Conservation (phyloP, 2,797 vertebrate species). For the Acipenser transmontanus region DNA sequence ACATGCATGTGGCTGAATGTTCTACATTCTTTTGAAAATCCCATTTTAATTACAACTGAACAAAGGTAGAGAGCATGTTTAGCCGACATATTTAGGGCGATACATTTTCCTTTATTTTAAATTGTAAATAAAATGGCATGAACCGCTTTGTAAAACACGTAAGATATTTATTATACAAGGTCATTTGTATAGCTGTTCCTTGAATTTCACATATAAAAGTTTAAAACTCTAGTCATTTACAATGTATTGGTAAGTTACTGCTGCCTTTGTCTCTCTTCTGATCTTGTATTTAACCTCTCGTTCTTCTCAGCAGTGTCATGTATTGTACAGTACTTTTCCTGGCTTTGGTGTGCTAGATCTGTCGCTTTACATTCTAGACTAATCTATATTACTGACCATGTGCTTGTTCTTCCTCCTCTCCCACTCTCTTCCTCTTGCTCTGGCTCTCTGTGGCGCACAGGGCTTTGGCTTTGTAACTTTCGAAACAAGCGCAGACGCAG, state of each 20-base stretch:
- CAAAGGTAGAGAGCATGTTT: too few relatives aligned
- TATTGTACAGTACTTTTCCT: conserved; percentile 46
- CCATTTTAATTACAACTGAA: conserved; percentile 10
- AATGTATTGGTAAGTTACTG: background rate
- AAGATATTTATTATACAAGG: too few relatives aligned
- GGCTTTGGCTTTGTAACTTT: conserved; percentile 98
- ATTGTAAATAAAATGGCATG: too few relatives aligned
- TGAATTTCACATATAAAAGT: too few relatives aligned
- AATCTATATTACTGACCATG: conserved; percentile 24
- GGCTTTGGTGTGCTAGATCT: conserved; percentile 18
- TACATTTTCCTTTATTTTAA: too few relatives aligned
- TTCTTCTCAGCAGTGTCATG: conserved; percentile 23
- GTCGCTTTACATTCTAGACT: conserved; percentile 37
- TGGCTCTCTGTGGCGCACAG: conserved; percentile 54
- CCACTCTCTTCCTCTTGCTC: conserved; percentile 32
- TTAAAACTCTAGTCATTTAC: background rate
- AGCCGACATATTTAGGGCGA: too few relatives aligned
- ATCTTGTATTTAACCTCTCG: conserved; percentile 18
- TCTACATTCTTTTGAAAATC: background rate
- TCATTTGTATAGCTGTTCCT: too few relatives aligned
- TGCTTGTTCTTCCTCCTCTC: conserved; percentile 16
- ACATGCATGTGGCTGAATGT: conserved; percentile 4
- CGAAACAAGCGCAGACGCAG: conserved; percentile 93
- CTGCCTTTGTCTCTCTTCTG: conserved; percentile 22
- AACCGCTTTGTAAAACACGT: too few relatives aligned